Base-by-base conservation (phyloP, 2,113 vertebrate genomes). In the Phyllostomus hastatus region DNA sequence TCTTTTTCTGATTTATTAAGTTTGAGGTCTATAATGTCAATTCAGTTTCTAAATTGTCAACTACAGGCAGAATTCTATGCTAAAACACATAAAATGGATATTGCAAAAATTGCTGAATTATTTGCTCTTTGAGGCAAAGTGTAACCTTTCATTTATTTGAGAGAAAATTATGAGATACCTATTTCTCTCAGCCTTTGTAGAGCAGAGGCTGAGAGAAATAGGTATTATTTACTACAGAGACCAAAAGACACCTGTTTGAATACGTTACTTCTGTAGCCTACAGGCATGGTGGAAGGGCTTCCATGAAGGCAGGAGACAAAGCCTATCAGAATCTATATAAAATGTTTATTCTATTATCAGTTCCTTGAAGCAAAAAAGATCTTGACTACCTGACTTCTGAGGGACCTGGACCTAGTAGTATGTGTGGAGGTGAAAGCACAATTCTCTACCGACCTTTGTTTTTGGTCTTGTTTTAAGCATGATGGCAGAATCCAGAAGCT, bases 311-410 rank as follows among this genome's bases (percentile, higher is more conserved):
- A 48, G 54, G 66, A 33, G 48, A 90, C 50, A 19, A 50, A 67
- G 4, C 38, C 57, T 94, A 0, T 35, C 73, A 59, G 31, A 91
- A 87, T 33, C 20, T 69, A 2, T 76, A 15, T 73, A 85, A 54
- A 7, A 59, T 61, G 24, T 88, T 78, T 79, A 16, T 76, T 91
- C 8, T 8, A 70, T 88, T 91, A 48, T 88, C 17, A 79, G 0
- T 94, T 4, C n/a, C 19, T 88, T 88, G 43, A 88, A 96, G 78
- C 50, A 94, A 43, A 90, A 87, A 79, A 26, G 33, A 52, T 72
- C 19, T 59, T 87, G 12, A 50, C 26, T 83, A 11, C 57, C 67
- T 75, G 22, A 76, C 67, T 83, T 88, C 38, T 76, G n/a, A 91
- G 24, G 16, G 43, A 87, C 33, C 43, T 81, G 26, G 14, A 9